A percentile compares a stretch with the other conserved stretches of the same genome.
phyloP scores from a whole-genome alignment of 1,140 invertebrate species.

The Macrobrachium nipponense region DNA sequence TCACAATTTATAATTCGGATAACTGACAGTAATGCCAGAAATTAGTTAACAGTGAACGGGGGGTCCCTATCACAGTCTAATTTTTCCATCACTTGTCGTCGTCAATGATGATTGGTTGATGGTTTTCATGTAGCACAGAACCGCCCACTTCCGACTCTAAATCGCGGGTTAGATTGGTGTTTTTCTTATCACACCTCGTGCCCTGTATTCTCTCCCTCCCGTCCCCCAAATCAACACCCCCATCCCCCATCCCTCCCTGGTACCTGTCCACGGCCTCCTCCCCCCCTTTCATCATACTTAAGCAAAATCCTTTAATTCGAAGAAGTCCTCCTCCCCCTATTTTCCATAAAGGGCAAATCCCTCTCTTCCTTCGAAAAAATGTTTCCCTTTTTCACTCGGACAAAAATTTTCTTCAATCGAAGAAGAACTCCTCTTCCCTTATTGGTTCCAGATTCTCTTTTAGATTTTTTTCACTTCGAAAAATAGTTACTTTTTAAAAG shows the following conservation, averaged over 20 bases:
- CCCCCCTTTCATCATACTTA: not conserved
- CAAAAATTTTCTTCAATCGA: too few relatives aligned
- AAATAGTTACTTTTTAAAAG: too few relatives aligned
- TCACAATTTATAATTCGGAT: not conserved
- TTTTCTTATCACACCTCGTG: too few relatives aligned
- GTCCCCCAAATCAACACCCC: not conserved
- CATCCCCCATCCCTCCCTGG: not conserved
- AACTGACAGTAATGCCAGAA: constrained; percentile 23
- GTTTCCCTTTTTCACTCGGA: too few relatives aligned
- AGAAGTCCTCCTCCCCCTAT: not conserved
- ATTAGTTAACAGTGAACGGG: not conserved
- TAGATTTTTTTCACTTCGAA: too few relatives aligned
- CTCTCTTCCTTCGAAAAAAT: too few relatives aligned
- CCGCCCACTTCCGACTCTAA: constrained; percentile 17
- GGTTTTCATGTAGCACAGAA: not conserved
- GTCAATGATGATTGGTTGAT: constrained; percentile 26
- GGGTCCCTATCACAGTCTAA: constrained; percentile 19
- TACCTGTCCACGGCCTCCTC: not conserved
- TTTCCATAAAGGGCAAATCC: not conserved
- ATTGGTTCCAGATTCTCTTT: too few relatives aligned
- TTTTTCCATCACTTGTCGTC: constrained; percentile 17
- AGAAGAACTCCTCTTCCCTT: too few relatives aligned
- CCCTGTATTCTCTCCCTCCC: not conserved
- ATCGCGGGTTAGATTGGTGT: too few relatives aligned
- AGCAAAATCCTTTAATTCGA: not conserved